These are phyloP conservation scores for Montipora cactus DNA, from an alignment of 64 coral and sea anemone genomes.

Conservation along the genomic window DNA sequence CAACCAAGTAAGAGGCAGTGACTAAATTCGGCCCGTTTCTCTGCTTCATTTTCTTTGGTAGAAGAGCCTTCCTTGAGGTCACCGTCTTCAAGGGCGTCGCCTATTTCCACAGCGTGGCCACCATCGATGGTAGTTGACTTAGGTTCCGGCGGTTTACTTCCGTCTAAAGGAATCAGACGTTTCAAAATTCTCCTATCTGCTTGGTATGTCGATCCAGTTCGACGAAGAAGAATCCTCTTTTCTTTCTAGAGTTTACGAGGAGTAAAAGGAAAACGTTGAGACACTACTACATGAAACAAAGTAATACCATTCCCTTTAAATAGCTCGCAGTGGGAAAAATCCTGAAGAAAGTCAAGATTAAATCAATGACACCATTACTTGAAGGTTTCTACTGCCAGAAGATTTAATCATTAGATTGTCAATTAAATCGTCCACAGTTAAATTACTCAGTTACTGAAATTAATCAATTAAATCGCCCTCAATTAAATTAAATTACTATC, in stretches of 20 bases:
- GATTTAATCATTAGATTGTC: no score
- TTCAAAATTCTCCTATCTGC: conserved; percentile 70
- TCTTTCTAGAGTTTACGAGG: not conserved
- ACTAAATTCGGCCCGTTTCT: not conserved
- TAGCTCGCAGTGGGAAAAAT: no score
- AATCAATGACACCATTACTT: no score
- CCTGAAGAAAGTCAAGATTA: no score
- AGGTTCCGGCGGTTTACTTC: not conserved
- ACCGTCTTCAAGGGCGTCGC: not conserved
- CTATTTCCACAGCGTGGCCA: not conserved
- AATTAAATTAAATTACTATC: no score
- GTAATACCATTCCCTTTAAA: no score
- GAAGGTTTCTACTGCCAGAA: no score
- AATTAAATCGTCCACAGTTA: no score
- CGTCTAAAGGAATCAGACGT: conserved; percentile 34
- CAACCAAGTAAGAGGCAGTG: not conserved
- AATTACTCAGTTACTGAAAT: no score
- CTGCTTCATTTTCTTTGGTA: not conserved
- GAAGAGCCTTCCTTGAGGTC: not conserved
- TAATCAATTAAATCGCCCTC: no score
- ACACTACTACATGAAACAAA: not conserved
- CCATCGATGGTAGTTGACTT: not conserved
- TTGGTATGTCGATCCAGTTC: conserved; percentile 60
- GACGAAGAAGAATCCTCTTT: conserved; percentile 48
- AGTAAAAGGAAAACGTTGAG: not conserved